A percentile compares a stretch with the other conserved stretches of the same genome.
These are phyloP conservation scores for Dromius quadrimaculatus DNA, from an alignment of 2,888 invertebrate species.

Conservation along the genomic window DNA sequence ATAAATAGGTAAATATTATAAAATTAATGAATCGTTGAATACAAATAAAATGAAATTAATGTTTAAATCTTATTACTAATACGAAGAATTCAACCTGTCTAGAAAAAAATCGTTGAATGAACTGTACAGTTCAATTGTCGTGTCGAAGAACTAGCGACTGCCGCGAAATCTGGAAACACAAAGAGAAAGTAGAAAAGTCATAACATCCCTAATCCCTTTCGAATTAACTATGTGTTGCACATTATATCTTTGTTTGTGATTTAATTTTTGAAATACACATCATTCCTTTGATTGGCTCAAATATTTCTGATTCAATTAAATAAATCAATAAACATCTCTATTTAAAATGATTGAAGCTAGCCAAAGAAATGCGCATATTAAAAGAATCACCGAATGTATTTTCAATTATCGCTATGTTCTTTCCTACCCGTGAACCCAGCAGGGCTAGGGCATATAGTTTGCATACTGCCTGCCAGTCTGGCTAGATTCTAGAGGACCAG, in stretches of 20 bases:
- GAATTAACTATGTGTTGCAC: too few species aligned
- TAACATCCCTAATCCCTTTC: constrained; percentile 49
- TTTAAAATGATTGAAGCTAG: constrained; percentile 3
- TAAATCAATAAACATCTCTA: background rate
- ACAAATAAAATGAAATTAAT: too few species aligned
- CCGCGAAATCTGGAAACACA: constrained; percentile 67
- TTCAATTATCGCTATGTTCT: constrained; percentile 27
- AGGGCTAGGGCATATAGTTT: constrained; percentile 62
- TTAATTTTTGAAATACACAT: constrained; percentile 24
- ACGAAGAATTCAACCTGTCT: constrained; percentile 16
- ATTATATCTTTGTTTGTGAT: background rate
- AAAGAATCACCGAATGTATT: constrained; percentile 31
- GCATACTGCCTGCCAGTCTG: constrained; percentile 50
- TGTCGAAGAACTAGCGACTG: constrained; percentile 36
- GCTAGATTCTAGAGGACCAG: constrained; percentile 64
- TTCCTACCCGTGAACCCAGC: constrained; percentile 68
- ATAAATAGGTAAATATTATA: too few species aligned
- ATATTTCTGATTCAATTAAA: background rate
- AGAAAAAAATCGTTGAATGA: constrained; percentile 42
- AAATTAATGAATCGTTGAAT: too few species aligned
- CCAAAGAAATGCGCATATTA: constrained; percentile 30
- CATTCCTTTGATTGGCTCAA: constrained; percentile 38
- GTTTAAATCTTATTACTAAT: constrained; percentile 10
- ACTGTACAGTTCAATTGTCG: constrained; percentile 35
- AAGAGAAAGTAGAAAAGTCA: constrained; percentile 67